phyloP scores from a whole-genome alignment of 2,797 vertebrate species.

The Parauchenoglanis punctatus region DNA sequence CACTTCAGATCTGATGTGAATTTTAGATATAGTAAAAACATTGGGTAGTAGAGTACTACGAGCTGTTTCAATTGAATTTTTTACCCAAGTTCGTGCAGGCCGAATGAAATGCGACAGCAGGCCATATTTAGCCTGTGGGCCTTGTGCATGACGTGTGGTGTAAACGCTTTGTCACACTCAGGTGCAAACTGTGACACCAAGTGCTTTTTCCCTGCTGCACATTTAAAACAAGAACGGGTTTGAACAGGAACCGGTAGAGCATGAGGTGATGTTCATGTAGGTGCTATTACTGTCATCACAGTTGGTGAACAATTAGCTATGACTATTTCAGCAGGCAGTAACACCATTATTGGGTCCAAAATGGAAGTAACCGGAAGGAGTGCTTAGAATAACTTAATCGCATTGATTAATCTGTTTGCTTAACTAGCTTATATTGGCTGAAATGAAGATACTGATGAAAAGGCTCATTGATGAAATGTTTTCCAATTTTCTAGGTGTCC shows the following conservation, averaged over 20 bases:
- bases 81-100: neutral
- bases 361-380: neutral
- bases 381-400: neutral
- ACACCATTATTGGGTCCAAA: neutral
- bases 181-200: neutral
- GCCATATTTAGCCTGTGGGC: slow-evolving; percentile 1
- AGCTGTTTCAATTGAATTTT: neutral
- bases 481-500: neutral
- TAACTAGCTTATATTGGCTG: neutral
- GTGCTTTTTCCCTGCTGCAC: neutral
- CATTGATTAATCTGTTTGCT: neutral
- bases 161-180: neutral
- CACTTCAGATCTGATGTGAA: neutral
- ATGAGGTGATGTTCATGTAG: neutral
- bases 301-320: neutral
- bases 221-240: neutral
- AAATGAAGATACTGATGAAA: slow-evolving; percentile 5
- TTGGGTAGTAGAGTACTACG: neutral
- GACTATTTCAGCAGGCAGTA: neutral
- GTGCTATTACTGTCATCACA: neutral
- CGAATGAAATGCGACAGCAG: neutral
- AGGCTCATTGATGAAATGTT: slow-evolving; percentile 15
- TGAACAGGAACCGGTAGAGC: neutral
- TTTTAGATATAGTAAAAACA: neutral
- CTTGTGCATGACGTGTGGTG: neutral